phyloP scores from a whole-genome alignment of 1,140 invertebrate species.

The Batillaria attramentaria region DNA sequence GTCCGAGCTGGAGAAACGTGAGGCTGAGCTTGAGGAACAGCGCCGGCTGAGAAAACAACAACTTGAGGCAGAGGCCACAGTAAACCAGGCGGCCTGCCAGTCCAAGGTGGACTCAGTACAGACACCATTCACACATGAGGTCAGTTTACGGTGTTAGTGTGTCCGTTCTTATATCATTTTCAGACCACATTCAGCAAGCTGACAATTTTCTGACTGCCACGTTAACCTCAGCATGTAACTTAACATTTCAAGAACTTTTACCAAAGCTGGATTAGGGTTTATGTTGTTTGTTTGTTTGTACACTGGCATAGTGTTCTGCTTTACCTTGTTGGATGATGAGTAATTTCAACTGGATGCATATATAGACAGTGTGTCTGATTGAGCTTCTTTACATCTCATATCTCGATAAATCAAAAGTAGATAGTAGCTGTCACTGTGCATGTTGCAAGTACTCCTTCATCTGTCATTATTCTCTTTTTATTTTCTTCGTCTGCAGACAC shows the following conservation, averaged over 20 bases:
- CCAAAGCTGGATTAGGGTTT: no score
- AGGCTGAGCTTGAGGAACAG: constrained; percentile 41
- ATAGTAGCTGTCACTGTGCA: no score
- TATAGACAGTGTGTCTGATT: background rate
- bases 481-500: constrained; percentile 49
- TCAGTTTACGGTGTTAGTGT: constrained; percentile 18
- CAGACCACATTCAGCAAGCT: no score
- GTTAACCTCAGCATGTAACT: no score
- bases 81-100: constrained; percentile 21
- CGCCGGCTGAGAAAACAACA: constrained; percentile 41
- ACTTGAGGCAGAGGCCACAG: constrained; percentile 26
- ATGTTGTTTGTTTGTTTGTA: no score
- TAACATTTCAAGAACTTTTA: no score
- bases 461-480: constrained; percentile 3
- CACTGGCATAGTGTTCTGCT: no score
- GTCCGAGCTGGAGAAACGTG: constrained; percentile 48
- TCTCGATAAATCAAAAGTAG: no score
- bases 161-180: no score
- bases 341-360: no score
- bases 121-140: constrained; percentile 52
- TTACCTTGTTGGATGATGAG: no score
- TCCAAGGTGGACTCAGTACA: constrained; percentile 36
- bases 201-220: no score
- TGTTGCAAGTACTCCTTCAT: background rate
- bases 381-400: background rate